Evolutionary conservation across 2,113 vertebrate species (phyloP).

Genomic region (Bombycilla garrulus): DNA sequence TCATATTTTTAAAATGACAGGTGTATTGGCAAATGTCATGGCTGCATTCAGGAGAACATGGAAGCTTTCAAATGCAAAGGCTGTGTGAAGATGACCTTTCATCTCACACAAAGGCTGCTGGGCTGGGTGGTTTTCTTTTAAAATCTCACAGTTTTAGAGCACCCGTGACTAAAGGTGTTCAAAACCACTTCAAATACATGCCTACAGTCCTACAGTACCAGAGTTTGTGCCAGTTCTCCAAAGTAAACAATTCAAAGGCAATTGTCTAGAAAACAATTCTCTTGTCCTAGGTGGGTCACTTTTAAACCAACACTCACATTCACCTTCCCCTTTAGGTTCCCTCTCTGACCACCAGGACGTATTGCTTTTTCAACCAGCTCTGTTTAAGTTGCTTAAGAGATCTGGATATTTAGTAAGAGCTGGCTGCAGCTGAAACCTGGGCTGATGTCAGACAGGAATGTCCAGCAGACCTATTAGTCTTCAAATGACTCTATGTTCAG

Average conservation of each 20-base stretch:
- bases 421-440: neutral
- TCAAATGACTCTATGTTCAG: neutral
- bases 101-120: neutral
- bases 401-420: neutral
- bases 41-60: neutral
- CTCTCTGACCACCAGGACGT: neutral
- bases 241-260: neutral
- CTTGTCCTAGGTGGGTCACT: neutral
- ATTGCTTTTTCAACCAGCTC: neutral
- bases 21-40: slow-evolving; percentile 16
- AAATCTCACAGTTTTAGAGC: neutral
- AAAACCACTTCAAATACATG: neutral
- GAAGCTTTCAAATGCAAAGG: neutral
- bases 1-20: slow-evolving; percentile 1
- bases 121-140: neutral
- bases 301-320: neutral
- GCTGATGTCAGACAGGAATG: neutral
- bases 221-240: neutral
- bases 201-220: neutral
- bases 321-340: neutral
- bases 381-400: neutral
- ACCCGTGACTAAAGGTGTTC: neutral
- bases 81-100: neutral
- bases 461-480: neutral
- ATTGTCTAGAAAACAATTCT: neutral